Percentiles rank a stretch among this genome's conserved stretches.
These are phyloP conservation scores for Cistogaster globosa DNA, from an alignment of 2,888 invertebrate species.

Conservation along the genomic window DNA sequence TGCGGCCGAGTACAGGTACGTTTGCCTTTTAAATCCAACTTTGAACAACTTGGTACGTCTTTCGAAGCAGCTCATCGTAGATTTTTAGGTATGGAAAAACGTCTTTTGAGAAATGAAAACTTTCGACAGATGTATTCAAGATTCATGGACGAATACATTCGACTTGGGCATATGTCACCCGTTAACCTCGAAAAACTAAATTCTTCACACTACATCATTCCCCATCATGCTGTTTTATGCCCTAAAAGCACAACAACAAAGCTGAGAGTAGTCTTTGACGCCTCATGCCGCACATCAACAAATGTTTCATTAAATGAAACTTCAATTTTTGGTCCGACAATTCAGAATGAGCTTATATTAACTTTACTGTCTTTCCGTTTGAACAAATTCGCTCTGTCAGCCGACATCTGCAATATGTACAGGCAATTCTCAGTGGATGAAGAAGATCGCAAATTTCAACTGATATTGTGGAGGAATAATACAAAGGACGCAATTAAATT, in stretches of 20 bases:
- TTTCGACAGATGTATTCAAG: conserved; percentile 41
- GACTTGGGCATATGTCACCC: conserved; percentile 8
- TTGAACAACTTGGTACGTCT: background rate
- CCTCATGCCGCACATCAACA: conserved; percentile 4
- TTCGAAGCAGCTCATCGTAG: conserved; percentile 31
- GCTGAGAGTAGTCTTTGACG: conserved; percentile 17
- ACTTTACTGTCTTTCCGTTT: conserved; percentile 18
- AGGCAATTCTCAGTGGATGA: conserved; percentile 48
- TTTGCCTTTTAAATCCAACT: background rate
- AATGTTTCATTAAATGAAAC: conserved; percentile 53
- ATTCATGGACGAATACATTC: conserved; percentile 50
- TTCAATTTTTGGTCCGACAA: conserved; percentile 53
- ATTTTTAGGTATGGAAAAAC: conserved; percentile 44
- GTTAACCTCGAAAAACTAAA: background rate
- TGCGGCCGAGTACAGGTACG: background rate
- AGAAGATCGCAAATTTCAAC: conserved; percentile 38
- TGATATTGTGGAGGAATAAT: conserved; percentile 39
- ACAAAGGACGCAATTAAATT: conserved; percentile 9
- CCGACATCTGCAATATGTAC: conserved; percentile 47
- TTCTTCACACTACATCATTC: conserved; percentile 1
- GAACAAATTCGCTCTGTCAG: conserved; percentile 26
- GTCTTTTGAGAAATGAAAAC: conserved; percentile 23
- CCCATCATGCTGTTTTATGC: background rate
- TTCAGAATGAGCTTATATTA: conserved; percentile 48
- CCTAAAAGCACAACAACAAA: conserved; percentile 10